These are phyloP conservation scores for Nycticebus coucang DNA, from an alignment of 2,113 vertebrate genomes.

Conservation along the genomic window DNA sequence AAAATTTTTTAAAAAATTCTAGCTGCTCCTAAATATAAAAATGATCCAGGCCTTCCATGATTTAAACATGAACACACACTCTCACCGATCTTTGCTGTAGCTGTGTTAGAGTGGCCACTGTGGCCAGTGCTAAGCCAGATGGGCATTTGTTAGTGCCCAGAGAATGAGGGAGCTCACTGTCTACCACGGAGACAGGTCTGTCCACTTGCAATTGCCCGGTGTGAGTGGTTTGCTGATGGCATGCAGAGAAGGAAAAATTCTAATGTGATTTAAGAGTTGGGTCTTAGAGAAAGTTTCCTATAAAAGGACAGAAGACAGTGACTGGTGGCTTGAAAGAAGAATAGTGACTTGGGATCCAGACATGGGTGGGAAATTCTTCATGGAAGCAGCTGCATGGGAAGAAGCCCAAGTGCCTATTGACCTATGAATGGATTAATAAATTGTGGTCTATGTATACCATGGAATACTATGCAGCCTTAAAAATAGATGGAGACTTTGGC, in stretches of 20 bases:
- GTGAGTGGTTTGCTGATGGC: not conserved
- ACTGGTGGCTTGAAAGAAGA: not conserved
- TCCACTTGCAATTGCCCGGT: not conserved
- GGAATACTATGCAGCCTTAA: too few relatives aligned
- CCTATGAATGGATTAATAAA: too few relatives aligned
- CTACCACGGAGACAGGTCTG: not conserved
- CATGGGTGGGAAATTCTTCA: not conserved
- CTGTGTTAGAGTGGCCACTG: not conserved
- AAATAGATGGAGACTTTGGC: too few relatives aligned
- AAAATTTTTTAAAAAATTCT: not conserved
- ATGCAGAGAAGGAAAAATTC: not conserved
- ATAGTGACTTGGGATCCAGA: not conserved
- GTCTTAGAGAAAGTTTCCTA: not conserved
- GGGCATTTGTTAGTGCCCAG: not conserved
- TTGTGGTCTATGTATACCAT: too few relatives aligned
- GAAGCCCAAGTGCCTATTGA: not conserved
- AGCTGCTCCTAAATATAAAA: not conserved
- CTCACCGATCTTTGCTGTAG: not conserved
- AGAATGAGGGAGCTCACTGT: not conserved
- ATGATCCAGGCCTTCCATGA: not conserved
- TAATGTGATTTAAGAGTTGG: not conserved
- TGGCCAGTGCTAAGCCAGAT: not conserved
- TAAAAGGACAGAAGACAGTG: not conserved
- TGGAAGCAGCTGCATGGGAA: not conserved
- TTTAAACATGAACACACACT: not conserved